Evolutionary conservation across 2,888 invertebrate genomes (phyloP).

Genomic region (Rapana venosa): DNA sequence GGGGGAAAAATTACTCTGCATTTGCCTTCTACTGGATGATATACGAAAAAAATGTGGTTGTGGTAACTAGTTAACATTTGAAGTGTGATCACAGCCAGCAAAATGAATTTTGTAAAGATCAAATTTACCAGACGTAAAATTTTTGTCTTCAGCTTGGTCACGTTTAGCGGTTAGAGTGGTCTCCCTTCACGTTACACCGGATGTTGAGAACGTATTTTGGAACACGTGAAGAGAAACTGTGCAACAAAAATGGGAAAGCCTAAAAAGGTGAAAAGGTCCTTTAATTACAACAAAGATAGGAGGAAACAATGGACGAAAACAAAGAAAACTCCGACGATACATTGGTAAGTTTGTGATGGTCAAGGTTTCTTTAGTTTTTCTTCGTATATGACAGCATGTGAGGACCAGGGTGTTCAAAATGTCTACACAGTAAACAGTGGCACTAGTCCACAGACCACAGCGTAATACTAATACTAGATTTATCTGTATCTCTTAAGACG

Average conservation of each 20-base stretch:
- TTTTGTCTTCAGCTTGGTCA: no score
- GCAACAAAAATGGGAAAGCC: slow-evolving; percentile 52
- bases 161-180: neutral
- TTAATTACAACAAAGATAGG: slow-evolving; percentile 67
- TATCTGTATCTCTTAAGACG: no score
- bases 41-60: no score
- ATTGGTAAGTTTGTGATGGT: slow-evolving; percentile 59
- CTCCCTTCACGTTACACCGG: neutral
- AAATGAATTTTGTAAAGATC: no score
- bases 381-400: neutral
- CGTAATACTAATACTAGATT: no score
- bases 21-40: no score
- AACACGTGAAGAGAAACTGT: neutral
- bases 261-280: slow-evolving; percentile 60
- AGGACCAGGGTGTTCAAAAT: neutral
- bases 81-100: no score
- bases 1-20: no score
- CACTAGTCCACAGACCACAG: no score
- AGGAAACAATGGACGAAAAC: slow-evolving; percentile 67
- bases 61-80: no score
- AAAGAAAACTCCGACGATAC: slow-evolving; percentile 67
- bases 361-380: neutral
- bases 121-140: no score
- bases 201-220: neutral
- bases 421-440: no score